Conservation (phyloP, 2,113 vertebrate species). For the Pungitius pungitius region DNA sequence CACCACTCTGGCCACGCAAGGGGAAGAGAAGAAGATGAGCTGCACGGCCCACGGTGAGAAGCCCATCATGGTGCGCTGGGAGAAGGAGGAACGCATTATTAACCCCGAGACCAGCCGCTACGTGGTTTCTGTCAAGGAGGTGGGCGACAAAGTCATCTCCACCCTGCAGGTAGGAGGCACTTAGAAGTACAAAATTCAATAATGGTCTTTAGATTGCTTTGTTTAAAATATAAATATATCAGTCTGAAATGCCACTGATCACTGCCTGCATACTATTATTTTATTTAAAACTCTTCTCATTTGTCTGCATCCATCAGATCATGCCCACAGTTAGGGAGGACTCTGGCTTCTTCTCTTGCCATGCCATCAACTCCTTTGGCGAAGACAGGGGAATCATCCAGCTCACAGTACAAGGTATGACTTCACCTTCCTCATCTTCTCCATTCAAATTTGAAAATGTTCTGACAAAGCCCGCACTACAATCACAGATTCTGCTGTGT, state of each 20-base stretch:
- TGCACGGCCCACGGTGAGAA: constrained; percentile 96
- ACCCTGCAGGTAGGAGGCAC: constrained; percentile 87
- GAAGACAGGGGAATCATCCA: constrained; percentile 98
- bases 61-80: constrained; percentile 99
- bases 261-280: not conserved
- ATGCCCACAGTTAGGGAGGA: constrained; percentile 96
- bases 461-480: not conserved
- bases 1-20: constrained; percentile 95
- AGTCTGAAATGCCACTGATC: not conserved
- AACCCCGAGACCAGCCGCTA: constrained; percentile 97
- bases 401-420: constrained; percentile 96
- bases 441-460: not conserved
- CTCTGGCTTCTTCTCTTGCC: constrained; percentile 98
- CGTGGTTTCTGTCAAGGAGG: constrained; percentile 93
- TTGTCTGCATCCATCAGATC: constrained; percentile 82
- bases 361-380: constrained; percentile 98
- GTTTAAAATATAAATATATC: too few species aligned
- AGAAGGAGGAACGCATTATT: constrained; percentile 97
- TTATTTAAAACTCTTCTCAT: not conserved
- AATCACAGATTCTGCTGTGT: not conserved
- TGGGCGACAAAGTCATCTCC: constrained; percentile 94
- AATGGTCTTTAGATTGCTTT: too few species aligned
- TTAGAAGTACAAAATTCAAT: not conserved
- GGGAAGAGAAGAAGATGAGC: constrained; percentile 97
- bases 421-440: not conserved